Evolutionary conservation across 2,113 vertebrate species (phyloP).

Genomic region (Ammodramus savannarum): DNA sequence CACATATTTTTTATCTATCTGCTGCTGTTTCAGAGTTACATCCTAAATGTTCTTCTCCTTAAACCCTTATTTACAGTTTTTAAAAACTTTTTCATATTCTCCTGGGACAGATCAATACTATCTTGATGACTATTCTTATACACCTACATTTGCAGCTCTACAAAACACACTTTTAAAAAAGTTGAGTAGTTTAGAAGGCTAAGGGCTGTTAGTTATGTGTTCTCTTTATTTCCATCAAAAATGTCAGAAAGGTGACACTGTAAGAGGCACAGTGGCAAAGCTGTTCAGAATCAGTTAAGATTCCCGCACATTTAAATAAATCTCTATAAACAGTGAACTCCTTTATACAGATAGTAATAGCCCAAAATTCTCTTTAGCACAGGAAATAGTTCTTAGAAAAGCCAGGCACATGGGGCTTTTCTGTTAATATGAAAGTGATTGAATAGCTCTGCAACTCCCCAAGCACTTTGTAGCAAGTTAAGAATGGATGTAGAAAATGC

Average conservation of each 20-base stretch:
- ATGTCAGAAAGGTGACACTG: not conserved
- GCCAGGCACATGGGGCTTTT: not conserved
- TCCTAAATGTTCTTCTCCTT: not conserved
- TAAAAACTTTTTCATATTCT: not conserved
- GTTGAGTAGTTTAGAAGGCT: not conserved
- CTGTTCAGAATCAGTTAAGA: not conserved
- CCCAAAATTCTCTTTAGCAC: not conserved
- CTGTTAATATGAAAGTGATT: constrained; percentile 6
- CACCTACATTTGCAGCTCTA: not conserved
- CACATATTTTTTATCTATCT: not conserved
- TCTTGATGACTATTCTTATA: not conserved
- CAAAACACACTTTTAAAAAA: not conserved
- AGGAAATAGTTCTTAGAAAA: not conserved
- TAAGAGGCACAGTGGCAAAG: not conserved
- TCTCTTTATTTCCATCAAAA: not conserved
- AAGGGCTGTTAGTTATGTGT: not conserved
- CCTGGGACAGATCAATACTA: not conserved
- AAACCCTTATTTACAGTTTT: not conserved
- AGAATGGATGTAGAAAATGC: not conserved
- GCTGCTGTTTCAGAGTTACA: not conserved
- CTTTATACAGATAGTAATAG: not conserved
- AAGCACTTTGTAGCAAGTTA: not conserved
- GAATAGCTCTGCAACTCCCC: not conserved
- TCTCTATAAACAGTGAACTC: not conserved
- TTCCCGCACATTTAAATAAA: not conserved